These are phyloP conservation scores for Aurelia aurita DNA, from an alignment of 30 jellyfish, hydroid and myxozoan genomes.

Conservation along the genomic window DNA sequence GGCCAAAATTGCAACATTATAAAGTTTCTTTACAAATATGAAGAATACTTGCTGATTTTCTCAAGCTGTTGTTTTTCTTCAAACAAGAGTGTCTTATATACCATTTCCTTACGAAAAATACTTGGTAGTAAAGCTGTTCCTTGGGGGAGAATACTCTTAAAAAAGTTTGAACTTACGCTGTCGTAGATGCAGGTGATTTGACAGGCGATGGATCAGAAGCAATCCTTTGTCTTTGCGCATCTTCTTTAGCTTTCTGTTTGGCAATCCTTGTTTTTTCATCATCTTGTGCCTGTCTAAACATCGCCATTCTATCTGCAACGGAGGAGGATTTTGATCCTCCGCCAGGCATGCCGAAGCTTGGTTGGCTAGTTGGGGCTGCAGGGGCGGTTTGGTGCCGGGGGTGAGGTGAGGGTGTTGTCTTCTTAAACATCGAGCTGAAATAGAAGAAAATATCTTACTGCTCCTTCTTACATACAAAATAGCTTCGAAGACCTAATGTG, in stretches of 20 bases:
- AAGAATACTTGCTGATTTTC: no score
- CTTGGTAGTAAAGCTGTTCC: no score
- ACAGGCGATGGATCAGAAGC: slow-evolving; percentile 80
- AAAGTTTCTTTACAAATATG: no score
- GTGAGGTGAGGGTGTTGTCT: slow-evolving; percentile 59
- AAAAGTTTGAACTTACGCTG: slow-evolving; percentile 70
- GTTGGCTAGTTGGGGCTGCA: slow-evolving; percentile 49
- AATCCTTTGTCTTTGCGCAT: slow-evolving; percentile 45
- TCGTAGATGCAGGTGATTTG: slow-evolving; percentile 46
- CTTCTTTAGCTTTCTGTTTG: slow-evolving; percentile 65
- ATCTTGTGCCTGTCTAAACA: slow-evolving; percentile 85
- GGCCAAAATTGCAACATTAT: no score
- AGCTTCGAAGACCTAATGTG: no score
- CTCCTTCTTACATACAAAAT: no score
- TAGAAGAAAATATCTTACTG: not conserved
- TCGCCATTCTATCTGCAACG: slow-evolving; percentile 90
- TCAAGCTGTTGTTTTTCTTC: no score
- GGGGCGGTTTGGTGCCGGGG: slow-evolving; percentile 79
- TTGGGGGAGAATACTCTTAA: no score
- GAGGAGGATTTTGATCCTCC: slow-evolving; percentile 70
- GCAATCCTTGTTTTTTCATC: slow-evolving; percentile 81
- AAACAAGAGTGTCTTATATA: no score
- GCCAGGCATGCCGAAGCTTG: slow-evolving; percentile 27
- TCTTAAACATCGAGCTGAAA: slow-evolving; percentile 48
- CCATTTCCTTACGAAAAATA: no score